Evolutionary conservation across 2,113 vertebrate genomes (phyloP), one percentile per base, ranked within the genome.

Genomic region (Scomber colias): DNA sequence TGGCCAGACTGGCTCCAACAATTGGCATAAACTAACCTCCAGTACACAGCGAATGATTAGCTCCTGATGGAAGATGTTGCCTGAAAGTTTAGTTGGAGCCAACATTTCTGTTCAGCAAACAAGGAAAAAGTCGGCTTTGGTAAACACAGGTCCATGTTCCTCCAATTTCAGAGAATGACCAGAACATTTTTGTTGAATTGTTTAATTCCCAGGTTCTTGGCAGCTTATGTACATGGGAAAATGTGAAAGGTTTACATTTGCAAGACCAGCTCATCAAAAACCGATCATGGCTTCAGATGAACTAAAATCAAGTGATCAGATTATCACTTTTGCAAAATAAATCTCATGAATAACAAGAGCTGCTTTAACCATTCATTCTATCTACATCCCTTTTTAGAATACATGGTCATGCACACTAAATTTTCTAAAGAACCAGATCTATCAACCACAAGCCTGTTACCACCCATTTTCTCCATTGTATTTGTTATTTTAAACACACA

Each of bases 121-220:
- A 75, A 66, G 24, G 11, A 54, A 75, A 81, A 71, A 51, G 53
- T 49, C 3, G 0, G 67, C 5, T 62, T 56, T 50, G 35, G 50
- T 79, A 70, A 73, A 89, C 49, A 85, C 48, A 53, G 50, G 12
- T 44, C 69, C 40, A 3, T 50, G 45, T 60, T 81, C 31, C 11
- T 17, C 27, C 66, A 60, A 40, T 73, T 77, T 54, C 48, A 77
- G 72, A 84, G 51, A 80, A 75, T 74, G 75, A 89, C 48, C 77
- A 79, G 71, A 81, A 53, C 64, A 71, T 60, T 48, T 78, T 50
- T 64, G 67, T 46, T 73, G 44, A 82, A 67, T 78, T 84, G 51
- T 80, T 82, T 82, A 55, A 79, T 75, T 83, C 44, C 59, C 54
- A 50, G 53, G 45, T 85, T 79, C 50, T 45, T 87, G 75, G 82